Evolutionary conservation across 1,140 invertebrate species (phyloP).

Genomic region (Aphis gossypii): DNA sequence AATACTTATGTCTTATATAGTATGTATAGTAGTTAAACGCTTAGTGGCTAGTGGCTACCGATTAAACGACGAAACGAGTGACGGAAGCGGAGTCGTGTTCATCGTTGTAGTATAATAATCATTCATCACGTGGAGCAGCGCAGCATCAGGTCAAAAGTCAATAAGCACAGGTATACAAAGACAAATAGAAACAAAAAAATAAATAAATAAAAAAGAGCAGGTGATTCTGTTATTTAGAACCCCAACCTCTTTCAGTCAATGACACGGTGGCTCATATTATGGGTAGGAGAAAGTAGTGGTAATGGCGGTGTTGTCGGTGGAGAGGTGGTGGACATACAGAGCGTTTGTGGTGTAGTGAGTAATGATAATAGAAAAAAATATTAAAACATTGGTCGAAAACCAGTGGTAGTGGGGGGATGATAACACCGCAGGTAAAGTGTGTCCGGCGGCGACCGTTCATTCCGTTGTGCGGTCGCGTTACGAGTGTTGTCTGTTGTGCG

Average conservation of each 20-base stretch:
- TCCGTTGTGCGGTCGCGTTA: constrained; percentile 35
- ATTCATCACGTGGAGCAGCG: background rate
- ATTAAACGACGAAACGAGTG: background rate
- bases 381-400: background rate
- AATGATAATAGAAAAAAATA: background rate
- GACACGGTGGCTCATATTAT: background rate
- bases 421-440: constrained; percentile 26
- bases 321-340: background rate
- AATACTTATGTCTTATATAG: background rate
- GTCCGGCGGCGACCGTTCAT: constrained; percentile 34
- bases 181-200: background rate
- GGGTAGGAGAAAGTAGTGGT: constrained; percentile 29
- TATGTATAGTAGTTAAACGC: background rate
- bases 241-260: background rate
- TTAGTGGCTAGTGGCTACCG: background rate
- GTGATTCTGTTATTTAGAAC: background rate
- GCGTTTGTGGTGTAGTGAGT: background rate
- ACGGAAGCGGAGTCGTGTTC: background rate
- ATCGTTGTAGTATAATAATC: background rate
- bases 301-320: background rate
- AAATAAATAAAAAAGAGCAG: background rate
- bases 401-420: background rate
- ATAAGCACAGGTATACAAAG: background rate
- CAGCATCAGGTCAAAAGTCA: constrained; percentile 18
- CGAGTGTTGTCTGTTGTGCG: constrained; percentile 8